Base-by-base conservation (phyloP, 2,888 invertebrate species). In the Brenthis ino region DNA sequence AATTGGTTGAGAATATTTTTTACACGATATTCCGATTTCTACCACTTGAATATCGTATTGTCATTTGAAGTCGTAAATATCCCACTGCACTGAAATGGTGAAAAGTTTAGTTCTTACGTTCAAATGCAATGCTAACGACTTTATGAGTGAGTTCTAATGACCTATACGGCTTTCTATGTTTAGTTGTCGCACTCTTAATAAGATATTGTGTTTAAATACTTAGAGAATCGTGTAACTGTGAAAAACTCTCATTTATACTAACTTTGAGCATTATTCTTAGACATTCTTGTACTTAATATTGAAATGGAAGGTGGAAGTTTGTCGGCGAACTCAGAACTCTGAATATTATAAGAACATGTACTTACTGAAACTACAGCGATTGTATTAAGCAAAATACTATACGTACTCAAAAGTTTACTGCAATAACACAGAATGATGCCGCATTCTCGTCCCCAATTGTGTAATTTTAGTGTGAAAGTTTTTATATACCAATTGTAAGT, bases 301-400 rank as follows among this genome's bases (percentile, higher is more conserved):
- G 87, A 86, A 90, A 87, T 81, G 79, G 85, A 89, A 85, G 79
- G 84, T 77, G 75, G 72, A 88, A 90, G 82, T 90, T 88, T 74
- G 73, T 71, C 80, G 81, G 82, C 77, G 73, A 85, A 86, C 82
- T 85, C 77, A 80, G 79, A 81, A 84, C 82, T 87, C 77, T 80
- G 82, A 85, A 87, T 89, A 87, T 43, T 43, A 85, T 85, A 87
- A 85, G 85, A 85, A 79, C 77, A 77, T 73, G 81, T 77, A 72
- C 75, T 76, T 74, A 77, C 77, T 77, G 81, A 77, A 85, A 85
- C 81, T 84, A 80, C 77, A 80, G 82, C 82, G 78, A 80, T 82
- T 82, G 82, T 80, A 78, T 83, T 86, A 84, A 88, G 84, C 84
- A 83, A 82, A 85, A 85, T 80, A 74, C 70, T 72, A 74, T 73